phyloP scores from a whole-genome alignment of 92 coral and sea anemone genomes.

The Anthopleura xanthogrammica region DNA sequence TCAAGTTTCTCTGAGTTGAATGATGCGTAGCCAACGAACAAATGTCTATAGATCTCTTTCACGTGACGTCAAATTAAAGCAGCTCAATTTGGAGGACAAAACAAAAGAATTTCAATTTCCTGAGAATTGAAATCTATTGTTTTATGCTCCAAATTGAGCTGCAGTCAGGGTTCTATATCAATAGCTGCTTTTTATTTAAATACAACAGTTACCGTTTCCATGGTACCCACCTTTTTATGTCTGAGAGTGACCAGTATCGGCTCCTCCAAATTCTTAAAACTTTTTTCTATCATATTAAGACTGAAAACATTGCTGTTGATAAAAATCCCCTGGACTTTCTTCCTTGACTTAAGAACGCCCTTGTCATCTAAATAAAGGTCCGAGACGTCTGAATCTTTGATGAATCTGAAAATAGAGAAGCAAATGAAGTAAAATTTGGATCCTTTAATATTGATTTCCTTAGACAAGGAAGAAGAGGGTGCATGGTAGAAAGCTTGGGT shows the following conservation, averaged over 20 bases:
- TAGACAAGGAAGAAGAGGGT: not conserved
- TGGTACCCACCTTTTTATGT: constrained; percentile 49
- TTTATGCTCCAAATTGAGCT: too few relatives aligned
- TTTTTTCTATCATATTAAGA: not conserved
- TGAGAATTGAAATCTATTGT: too few relatives aligned
- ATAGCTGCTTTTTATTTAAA: too few relatives aligned
- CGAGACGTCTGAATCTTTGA: constrained; percentile 49
- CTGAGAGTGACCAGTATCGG: constrained; percentile 57
- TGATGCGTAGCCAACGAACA: too few relatives aligned
- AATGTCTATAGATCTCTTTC: too few relatives aligned
- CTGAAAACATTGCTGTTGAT: constrained; percentile 60
- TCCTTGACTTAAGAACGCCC: constrained; percentile 49
- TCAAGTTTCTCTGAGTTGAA: too few relatives aligned
- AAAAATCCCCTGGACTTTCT: constrained; percentile 36
- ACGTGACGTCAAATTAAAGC: too few relatives aligned
- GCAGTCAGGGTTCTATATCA: too few relatives aligned
- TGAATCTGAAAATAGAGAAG: constrained; percentile 24
- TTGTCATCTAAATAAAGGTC: constrained; percentile 66
- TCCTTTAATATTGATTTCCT: not conserved
- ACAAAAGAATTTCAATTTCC: too few relatives aligned
- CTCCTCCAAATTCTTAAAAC: constrained; percentile 24
- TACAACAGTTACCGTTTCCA: not conserved
- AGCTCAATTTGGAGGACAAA: too few relatives aligned
- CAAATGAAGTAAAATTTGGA: too few relatives aligned
- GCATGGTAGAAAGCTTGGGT: too few relatives aligned